A percentile compares a stretch with the other conserved stretches of the same genome.
Evolutionary conservation across 2,113 vertebrate species (phyloP).

Genomic region (Tor tambroides): DNA sequence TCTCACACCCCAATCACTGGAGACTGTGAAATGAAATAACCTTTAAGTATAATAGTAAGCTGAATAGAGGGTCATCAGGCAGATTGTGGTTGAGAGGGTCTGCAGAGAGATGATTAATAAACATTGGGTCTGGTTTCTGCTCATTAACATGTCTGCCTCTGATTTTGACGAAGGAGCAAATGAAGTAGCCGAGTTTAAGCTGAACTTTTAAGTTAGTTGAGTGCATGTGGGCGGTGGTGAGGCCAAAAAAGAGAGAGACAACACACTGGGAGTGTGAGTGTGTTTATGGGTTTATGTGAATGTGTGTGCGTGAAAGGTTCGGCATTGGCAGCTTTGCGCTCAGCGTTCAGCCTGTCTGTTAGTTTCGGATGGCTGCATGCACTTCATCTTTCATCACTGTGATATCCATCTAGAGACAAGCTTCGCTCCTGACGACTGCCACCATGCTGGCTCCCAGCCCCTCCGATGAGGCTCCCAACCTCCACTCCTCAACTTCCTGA

Average conservation of each 20-base stretch:
- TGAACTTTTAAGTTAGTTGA: slow-evolving; percentile 10
- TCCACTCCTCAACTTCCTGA: slow-evolving; percentile 51
- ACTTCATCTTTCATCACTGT: slow-evolving; percentile 68
- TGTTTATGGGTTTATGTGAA: slow-evolving; percentile 16
- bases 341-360: slow-evolving; percentile 69
- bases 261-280: neutral
- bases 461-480: slow-evolving; percentile 47
- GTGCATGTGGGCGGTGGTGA: neutral
- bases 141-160: slow-evolving; percentile 72
- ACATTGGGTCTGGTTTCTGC: slow-evolving; percentile 67
- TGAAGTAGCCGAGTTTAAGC: slow-evolving; percentile 61
- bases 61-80: slow-evolving; percentile 59
- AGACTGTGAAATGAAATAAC: slow-evolving; percentile 40
- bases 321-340: slow-evolving; percentile 58
- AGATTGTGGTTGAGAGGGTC: slow-evolving; percentile 65
- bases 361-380: slow-evolving; percentile 65
- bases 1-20: slow-evolving; percentile 17
- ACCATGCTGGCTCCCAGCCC: slow-evolving; percentile 51
- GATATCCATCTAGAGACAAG: slow-evolving; percentile 62
- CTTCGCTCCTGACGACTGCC: slow-evolving; percentile 60
- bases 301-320: slow-evolving; percentile 37
- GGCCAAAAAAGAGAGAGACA: neutral
- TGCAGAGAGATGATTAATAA: slow-evolving; percentile 75
- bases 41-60: slow-evolving; percentile 28
- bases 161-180: slow-evolving; percentile 69